Percentiles rank a stretch among this genome's conserved stretches.
These are phyloP conservation scores for Coilia nasus DNA, from an alignment of 2,797 vertebrate genomes.

Conservation along the genomic window DNA sequence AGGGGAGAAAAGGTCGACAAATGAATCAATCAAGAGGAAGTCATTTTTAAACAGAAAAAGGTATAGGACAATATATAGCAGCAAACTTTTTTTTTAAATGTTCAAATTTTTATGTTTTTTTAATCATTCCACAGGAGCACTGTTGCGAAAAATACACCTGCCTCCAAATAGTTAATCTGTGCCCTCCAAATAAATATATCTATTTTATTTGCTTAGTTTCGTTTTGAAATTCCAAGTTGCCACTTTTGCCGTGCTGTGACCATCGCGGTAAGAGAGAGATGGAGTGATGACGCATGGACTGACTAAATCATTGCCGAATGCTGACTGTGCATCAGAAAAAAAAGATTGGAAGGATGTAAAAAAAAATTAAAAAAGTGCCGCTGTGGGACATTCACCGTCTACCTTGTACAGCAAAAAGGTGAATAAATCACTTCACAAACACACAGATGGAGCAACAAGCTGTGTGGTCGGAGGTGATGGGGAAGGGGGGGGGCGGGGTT, in stretches of 20 bases:
- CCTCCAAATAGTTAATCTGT: constrained; percentile 39
- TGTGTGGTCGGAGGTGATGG: background rate
- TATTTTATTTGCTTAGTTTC: constrained; percentile 36
- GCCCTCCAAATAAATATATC: constrained; percentile 52
- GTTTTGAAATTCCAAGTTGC: constrained; percentile 48
- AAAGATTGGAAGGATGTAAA: background rate
- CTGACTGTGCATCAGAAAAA: background rate
- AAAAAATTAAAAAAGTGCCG: background rate
- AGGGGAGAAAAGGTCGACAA: constrained; percentile 51
- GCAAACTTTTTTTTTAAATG: constrained; percentile 56
- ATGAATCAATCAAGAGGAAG: constrained; percentile 71
- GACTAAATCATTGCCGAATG: background rate
- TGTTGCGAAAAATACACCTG: constrained; percentile 47
- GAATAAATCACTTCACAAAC: constrained; percentile 15
- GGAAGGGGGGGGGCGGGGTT: background rate
- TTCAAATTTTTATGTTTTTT: constrained; percentile 49
- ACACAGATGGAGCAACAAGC: background rate
- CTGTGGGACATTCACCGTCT: background rate
- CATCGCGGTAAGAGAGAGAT: constrained; percentile 60
- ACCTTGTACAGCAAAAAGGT: background rate
- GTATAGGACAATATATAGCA: constrained; percentile 61
- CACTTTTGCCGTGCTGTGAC: constrained; percentile 63
- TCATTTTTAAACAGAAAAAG: constrained; percentile 58
- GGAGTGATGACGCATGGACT: background rate
- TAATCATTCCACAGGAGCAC: constrained; percentile 68